Evolutionary conservation across 2,888 invertebrate genomes (phyloP).

Genomic region (Autographa gamma): DNA sequence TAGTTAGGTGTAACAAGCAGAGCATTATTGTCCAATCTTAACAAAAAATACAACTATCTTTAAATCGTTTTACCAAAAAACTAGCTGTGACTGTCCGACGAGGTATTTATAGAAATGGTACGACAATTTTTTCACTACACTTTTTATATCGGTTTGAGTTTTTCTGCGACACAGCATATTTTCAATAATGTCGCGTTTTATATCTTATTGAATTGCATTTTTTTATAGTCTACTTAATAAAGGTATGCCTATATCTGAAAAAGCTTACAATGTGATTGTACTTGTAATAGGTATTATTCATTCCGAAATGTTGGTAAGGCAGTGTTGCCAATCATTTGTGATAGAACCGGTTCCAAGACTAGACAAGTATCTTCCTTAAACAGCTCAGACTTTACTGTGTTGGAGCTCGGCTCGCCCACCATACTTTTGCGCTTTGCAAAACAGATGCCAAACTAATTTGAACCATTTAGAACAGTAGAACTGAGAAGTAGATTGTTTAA

Average conservation of each 20-base stretch:
- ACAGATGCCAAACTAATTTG: slow-evolving; percentile 57
- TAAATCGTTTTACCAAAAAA: slow-evolving; percentile 16
- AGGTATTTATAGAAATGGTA: slow-evolving; percentile 28
- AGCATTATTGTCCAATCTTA: slow-evolving; percentile 40
- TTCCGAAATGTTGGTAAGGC: slow-evolving; percentile 33
- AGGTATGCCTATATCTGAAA: not conserved
- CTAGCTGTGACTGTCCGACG: slow-evolving; percentile 15
- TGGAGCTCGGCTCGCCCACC: slow-evolving; percentile 54
- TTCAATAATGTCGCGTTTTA: slow-evolving; percentile 11
- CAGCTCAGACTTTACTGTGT: slow-evolving; percentile 75
- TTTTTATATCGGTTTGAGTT: slow-evolving; percentile 17
- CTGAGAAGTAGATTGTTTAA: slow-evolving; percentile 61
- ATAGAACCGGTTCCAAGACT: slow-evolving; percentile 70
- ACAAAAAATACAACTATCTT: slow-evolving; percentile 28
- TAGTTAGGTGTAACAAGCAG: slow-evolving; percentile 40
- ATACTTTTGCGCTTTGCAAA: slow-evolving; percentile 52
- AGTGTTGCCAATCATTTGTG: slow-evolving; percentile 64
- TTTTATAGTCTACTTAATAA: not conserved
- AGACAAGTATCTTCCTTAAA: slow-evolving; percentile 83
- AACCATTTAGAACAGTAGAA: slow-evolving; percentile 57
- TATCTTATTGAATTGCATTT: not conserved
- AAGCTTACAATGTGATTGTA: not conserved
- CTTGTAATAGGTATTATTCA: slow-evolving; percentile 21
- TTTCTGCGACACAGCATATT: slow-evolving; percentile 9
- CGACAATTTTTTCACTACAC: not conserved